Base-by-base conservation (phyloP, 2,888 invertebrate species). In the Bugula neritina region DNA sequence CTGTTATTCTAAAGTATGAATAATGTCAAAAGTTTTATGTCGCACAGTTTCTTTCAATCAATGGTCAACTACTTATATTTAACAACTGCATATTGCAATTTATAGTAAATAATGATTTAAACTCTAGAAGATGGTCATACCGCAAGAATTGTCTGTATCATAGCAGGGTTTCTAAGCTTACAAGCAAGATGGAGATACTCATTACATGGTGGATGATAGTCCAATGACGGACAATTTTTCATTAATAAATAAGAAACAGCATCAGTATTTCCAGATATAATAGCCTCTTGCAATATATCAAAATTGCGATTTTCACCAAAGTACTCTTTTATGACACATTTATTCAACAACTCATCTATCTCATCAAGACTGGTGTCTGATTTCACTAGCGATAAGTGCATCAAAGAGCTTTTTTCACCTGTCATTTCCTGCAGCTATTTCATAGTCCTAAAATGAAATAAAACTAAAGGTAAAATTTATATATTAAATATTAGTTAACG, bases 161-260 rank as follows among this genome's bases (percentile, higher is more conserved):
- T 63, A 2, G 10, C 17, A 21, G 2, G 29, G 10, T 29, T 13
- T 3, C 31, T n/a, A 25, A 63, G 63, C n/a, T 63, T 63, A 63
- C 63, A 63, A 13, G 63, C 63, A 25, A 63, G 27, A 63, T 63
- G 63, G 2, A 63, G 63, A 31, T 63, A 63, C 10, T 63, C 63
- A 63, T 63, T 63, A 31, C 63, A 63, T 13, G 31, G 2, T 13
- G 63, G 63, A 31, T 63, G 63, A 31, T 63, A 34, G 13, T 27
- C 29, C 2, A 31, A 2, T 13, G 29, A 10, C 5, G 17, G 29
- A 34, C 31, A 31, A 25, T 27, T 27, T 31, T 63, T 63, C 5
- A 2, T 31, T 10, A 63, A n/a, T 31, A 63, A 31, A 34, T 63
- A 63, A 2, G 63, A 63, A 13, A 63, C 21, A 2, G 63, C 31